These are phyloP conservation scores for Corythornis cristatus DNA, from an alignment of 2,113 vertebrate genomes.

Conservation along the genomic window DNA sequence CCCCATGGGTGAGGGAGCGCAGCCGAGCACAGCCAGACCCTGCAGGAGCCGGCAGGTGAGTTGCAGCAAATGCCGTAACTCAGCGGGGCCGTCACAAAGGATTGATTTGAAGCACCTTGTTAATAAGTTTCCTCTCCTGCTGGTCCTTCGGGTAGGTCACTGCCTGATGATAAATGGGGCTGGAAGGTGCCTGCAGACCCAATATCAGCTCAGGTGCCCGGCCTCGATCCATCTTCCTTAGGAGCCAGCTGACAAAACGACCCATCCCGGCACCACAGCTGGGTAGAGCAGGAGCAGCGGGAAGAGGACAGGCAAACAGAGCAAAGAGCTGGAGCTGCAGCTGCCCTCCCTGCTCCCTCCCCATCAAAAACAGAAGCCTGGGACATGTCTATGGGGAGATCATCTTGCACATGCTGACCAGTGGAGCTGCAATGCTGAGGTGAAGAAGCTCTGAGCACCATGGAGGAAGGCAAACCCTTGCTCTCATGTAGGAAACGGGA, in stretches of 20 bases:
- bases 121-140: slow-evolving; percentile 35
- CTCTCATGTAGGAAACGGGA: background rate
- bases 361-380: background rate
- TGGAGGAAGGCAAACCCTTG: rapidly evolving
- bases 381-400: rapidly evolving
- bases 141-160: slow-evolving; percentile 30
- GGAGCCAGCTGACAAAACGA: slow-evolving; percentile 7
- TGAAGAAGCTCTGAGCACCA: background rate
- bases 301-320: background rate
- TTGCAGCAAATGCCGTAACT: background rate
- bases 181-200: slow-evolving; percentile 41
- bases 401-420: rapidly evolving
- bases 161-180: slow-evolving; percentile 37
- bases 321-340: background rate
- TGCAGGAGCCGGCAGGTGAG: background rate
- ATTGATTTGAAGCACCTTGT: slow-evolving; percentile 46
- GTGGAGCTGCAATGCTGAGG: background rate
- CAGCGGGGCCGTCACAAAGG: background rate
- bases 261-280: rapidly evolving
- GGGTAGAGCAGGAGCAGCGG: background rate
- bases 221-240: slow-evolving; percentile 51
- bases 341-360: background rate
- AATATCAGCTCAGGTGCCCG: background rate
- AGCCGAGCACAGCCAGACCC: background rate
- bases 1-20: rapidly evolving